Evolutionary conservation across 64 coral and sea anemone genomes (phyloP), one percentile per base, ranked within the genome.

Genomic region (Montipora cactus): DNA sequence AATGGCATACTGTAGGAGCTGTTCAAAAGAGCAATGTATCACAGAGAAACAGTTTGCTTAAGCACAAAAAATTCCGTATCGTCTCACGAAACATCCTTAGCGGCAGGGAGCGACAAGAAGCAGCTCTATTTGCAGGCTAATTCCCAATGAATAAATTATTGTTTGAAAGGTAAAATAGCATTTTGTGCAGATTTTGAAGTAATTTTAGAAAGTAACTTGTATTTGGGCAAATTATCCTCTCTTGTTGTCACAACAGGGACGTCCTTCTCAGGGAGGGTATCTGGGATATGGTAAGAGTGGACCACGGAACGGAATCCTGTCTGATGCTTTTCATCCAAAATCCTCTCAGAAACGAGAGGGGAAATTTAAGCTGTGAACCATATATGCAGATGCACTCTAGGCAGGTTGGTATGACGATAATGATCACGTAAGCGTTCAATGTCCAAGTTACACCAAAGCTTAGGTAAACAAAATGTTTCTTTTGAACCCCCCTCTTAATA

Each of bases 381-480:
- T 96, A 96, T 87, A 59, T 89, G 44, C 89, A 92, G 86, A 92
- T 90, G 28, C 75, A 19, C 14, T 96, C 94, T 62, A 88, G 72
- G 44, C 66, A 95, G 87, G 93, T 95, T 69, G 51, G 67, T 77
- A 69, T 69, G 66, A 69, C 66, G 66, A 69, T 69, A 69, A 69
- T 69, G 66, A 69, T 3, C 66, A 69, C 66, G 1, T 69, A 69
- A 69, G 7, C 0, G 66, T 69, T 69, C 66, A 4, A 69, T 69
- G 66, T 69, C 66, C 66, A 69, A 69, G 3, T 69, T 69, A 69
- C 66, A 69, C 66, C 66, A 69, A 2, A 69, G 12, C 66, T 69
- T 69, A 69, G 66, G 66, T 69, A 69, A 69, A 69, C 66, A 69
- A 23, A 23, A 23, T 23, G 0, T 23, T 23, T 23, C 22, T 23